Base-by-base conservation (phyloP, 2,888 invertebrate genomes). In the Dynastes grantii region DNA sequence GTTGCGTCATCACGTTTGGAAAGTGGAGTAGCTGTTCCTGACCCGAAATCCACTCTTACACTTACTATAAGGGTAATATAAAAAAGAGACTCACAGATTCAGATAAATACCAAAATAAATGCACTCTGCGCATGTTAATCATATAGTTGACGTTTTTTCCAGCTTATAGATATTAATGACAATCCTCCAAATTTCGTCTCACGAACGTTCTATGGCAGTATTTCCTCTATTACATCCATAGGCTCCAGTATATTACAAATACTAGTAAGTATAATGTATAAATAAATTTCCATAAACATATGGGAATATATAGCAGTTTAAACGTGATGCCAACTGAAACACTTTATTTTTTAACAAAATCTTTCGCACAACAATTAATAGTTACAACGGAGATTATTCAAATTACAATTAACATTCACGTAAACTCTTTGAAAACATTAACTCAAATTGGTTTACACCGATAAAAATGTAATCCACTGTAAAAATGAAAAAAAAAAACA, bases 161-260 rank as follows among this genome's bases (percentile, higher is more conserved):
- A 93, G 92, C 92, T 93, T 0, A 86, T 90, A 49, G 93, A 93
- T 86, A 90, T 91, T 0, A 91, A 93, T 82, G 92, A 92, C 63
- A 90, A 91, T 64, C 70, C 85, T 11, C 94, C 93, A 0, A 84
- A 85, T 61, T 94, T 93, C 86, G 85, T 84, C 4, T 84, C 87
- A n/a, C 76, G 84, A 0, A 77, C 92, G 90, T 89, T 85, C 80
- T 84, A 80, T 81, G 85, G 84, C 11, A 85, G 84, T 4, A 81
- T 87, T 76, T 84, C 91, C 1, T 86, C 88, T 0, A 84, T 85
- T 0, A 91, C 91, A 83, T 27, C 45, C 9, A 49, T 76, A n/a
- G 32, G 63, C 3, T 76, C 51, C 3, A 65, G 2, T 29, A 76
- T 80, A 29, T 11, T 80, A 51, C 11, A 2, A 68, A 45, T 79